Evolutionary conservation across 2,888 invertebrate genomes (phyloP).

Genomic region (Tryphoninae sp.): DNA sequence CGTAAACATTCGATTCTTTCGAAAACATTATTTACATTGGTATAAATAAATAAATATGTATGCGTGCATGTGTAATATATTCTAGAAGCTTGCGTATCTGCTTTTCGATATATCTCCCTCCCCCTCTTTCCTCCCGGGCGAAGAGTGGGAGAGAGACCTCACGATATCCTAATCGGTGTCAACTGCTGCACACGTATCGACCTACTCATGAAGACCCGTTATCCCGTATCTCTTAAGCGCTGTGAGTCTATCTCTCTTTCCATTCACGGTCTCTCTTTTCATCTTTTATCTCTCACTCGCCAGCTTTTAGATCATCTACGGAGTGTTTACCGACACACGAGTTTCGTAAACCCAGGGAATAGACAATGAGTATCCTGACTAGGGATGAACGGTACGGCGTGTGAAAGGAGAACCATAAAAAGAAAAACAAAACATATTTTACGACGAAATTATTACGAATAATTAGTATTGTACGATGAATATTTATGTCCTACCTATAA

Average conservation of each 20-base stretch:
- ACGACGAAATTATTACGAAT: neutral
- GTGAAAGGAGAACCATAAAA: neutral
- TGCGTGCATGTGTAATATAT: neutral
- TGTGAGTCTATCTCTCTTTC: slow-evolving; percentile 50
- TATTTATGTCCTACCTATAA: no score
- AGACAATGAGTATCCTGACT: neutral
- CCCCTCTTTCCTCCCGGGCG: neutral
- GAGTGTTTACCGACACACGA: slow-evolving; percentile 32
- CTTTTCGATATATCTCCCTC: slow-evolving; percentile 58
- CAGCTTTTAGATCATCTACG: slow-evolving; percentile 49
- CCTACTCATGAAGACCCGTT: slow-evolving; percentile 80
- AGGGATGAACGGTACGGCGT: neutral
- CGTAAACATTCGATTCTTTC: neutral
- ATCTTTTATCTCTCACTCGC: slow-evolving; percentile 23
- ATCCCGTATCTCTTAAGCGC: slow-evolving; percentile 72
- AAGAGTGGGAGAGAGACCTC: slow-evolving; percentile 31
- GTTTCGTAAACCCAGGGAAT: slow-evolving; percentile 15
- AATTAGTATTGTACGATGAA: neutral
- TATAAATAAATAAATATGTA: neutral
- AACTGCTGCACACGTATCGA: slow-evolving; percentile 80
- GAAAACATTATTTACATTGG: neutral
- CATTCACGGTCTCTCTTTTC: slow-evolving; percentile 19
- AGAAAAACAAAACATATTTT: slow-evolving; percentile 10
- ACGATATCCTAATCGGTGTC: slow-evolving; percentile 78
- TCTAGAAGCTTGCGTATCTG: slow-evolving; percentile 57